phyloP scores from a whole-genome alignment of 1,140 invertebrate genomes.

The Psilanteris sp. region DNA sequence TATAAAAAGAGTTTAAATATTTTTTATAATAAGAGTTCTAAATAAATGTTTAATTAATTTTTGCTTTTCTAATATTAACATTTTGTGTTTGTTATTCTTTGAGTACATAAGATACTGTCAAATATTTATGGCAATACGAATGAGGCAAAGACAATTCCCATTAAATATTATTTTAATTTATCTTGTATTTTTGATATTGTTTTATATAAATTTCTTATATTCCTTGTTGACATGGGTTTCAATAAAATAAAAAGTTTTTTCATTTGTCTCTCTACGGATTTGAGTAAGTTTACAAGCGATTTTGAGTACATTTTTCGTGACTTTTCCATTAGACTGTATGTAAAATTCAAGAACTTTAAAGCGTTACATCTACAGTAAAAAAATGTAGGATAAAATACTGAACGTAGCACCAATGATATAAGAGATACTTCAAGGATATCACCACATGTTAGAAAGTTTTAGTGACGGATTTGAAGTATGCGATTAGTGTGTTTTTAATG shows the following conservation, averaged over 20 bases:
- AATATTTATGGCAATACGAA: no score
- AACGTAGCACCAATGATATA: conserved; percentile 19
- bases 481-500: conserved; percentile 38
- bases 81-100: no score
- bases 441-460: conserved; percentile 31
- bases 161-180: no score
- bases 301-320: conserved; percentile 23
- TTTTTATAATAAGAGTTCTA: no score
- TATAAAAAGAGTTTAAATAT: no score
- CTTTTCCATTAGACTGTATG: conserved; percentile 34
- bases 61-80: no score
- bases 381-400: conserved; percentile 19
- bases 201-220: no score
- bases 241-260: conserved; percentile 2
- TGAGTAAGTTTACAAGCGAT: conserved; percentile 29
- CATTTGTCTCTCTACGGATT: conserved; percentile 15
- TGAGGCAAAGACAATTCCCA: no score
- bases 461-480: conserved; percentile 25
- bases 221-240: no score
- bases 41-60: no score
- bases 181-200: no score
- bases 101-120: no score
- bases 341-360: conserved; percentile 42
- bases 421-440: conserved; percentile 20
- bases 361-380: conserved; percentile 33